Evolutionary conservation across 2,113 vertebrate genomes (phyloP), one percentile per base, ranked within the genome.

Genomic region (Tyto alba): DNA sequence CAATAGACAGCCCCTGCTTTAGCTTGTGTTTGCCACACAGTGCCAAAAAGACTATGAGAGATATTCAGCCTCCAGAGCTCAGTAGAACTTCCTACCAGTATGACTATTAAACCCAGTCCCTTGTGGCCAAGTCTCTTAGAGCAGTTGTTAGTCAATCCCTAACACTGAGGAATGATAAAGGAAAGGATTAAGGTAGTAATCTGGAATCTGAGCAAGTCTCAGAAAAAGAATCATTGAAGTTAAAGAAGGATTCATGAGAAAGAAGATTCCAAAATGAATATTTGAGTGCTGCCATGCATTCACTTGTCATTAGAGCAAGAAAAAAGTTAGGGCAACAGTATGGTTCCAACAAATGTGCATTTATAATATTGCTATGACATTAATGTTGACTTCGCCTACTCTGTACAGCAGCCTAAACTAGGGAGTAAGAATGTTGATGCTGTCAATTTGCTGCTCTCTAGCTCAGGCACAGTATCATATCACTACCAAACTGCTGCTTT

Each of bases 251-350:
- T 89, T 36, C 1, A 7, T 47, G 20, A 77, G 36, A 82, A 50
- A 78, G 40, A 68, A 66, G 60, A 6, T 38, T 48, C 27, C 73
- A 36, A 50, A 85, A 30, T n/a, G 38, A 50, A 50, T n/a, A 41
- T 27, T 18, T 75, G 76, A 64, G 59, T 7, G 67, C 56, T 84
- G 67, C 76, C 21, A 29, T 30, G 53, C 55, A 83, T 45, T 21
- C 43, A 62, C 55, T 40, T 64, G 50, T 21, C 77, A 64, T 26
- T 36, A 66, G 52, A 41, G 29, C 0, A 1, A 34, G 48, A 23
- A 12, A 9, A 59, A 45, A 27, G 62, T 50, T 30, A 45, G 47
- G 34, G 52, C 27, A 48, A 38, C 0, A 0, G 12, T 3, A 21
- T 10, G n/a, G 71, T 18, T 72, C 53, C 66, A 52, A 8, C 5